A percentile compares a stretch with the other conserved stretches of the same genome.
Evolutionary conservation across 2,113 vertebrate species (phyloP).

Genomic region (Epinephelus fuscoguttatus): DNA sequence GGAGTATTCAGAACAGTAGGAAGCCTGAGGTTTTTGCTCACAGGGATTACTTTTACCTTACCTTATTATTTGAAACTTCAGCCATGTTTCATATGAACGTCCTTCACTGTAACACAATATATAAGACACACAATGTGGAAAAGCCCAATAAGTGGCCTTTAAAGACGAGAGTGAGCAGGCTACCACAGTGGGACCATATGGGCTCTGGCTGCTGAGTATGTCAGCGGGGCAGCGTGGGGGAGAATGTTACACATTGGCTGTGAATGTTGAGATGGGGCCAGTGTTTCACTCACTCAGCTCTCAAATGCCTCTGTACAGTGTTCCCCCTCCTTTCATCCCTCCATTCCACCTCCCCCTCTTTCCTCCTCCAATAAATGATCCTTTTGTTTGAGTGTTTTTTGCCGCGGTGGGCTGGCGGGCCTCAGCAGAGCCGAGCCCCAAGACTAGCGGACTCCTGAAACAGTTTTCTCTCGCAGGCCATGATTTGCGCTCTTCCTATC

Average conservation of each 20-base stretch:
- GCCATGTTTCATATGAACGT: too few species aligned
- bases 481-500: slow-evolving; percentile 40
- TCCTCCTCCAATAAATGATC: slow-evolving; percentile 83
- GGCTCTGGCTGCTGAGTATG: slow-evolving; percentile 58
- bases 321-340: slow-evolving; percentile 71
- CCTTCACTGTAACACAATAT: too few species aligned
- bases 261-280: slow-evolving; percentile 85
- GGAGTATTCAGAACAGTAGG: too few species aligned
- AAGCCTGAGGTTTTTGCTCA: too few species aligned
- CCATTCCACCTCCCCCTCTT: slow-evolving; percentile 67
- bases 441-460: slow-evolving; percentile 61
- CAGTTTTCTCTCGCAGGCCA: slow-evolving; percentile 13
- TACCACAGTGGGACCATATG: slow-evolving; percentile 62
- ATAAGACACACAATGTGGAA: too few species aligned
- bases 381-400: slow-evolving; percentile 81
- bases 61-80: too few species aligned
- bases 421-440: slow-evolving; percentile 60
- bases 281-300: slow-evolving; percentile 74
- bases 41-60: too few species aligned
- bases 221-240: slow-evolving; percentile 61
- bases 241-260: slow-evolving; percentile 83
- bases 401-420: slow-evolving; percentile 64
- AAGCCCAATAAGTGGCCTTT: neutral
- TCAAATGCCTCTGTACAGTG: slow-evolving; percentile 79
- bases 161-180: slow-evolving; percentile 40